Conservation (phyloP, 2,113 vertebrate genomes). For the Pristiophorus japonicus region DNA sequence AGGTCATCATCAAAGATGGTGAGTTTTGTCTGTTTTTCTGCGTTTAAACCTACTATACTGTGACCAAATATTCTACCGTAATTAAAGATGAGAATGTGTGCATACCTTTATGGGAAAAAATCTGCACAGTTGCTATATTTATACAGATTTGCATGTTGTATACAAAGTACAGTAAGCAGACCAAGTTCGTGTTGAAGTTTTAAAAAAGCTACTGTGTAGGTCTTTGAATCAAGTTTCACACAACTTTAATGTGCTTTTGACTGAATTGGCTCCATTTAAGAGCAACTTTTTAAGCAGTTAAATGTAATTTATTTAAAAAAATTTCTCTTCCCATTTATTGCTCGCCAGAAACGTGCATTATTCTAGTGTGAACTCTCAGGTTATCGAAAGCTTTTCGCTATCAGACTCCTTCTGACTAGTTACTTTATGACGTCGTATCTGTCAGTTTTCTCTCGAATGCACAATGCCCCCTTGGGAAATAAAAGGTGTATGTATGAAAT, state of each 20-base stretch:
- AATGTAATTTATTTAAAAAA: neutral
- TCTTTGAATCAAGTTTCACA: neutral
- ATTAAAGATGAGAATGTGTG: neutral
- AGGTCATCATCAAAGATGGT: slow-evolving; percentile 92
- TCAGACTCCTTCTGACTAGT: neutral
- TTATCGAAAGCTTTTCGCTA: neutral
- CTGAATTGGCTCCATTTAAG: neutral
- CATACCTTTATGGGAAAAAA: neutral
- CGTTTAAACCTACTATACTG: neutral
- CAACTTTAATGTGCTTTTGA: neutral
- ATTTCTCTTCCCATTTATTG: neutral
- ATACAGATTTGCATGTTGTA: neutral
- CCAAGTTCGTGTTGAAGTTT: neutral
- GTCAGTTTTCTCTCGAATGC: neutral
- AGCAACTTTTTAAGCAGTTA: neutral
- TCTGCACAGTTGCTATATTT: neutral
- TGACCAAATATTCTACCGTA: neutral
- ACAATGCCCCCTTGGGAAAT: neutral
- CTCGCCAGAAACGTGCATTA: neutral
- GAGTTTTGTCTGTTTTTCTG: slow-evolving; percentile 48
- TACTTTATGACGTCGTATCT: neutral
- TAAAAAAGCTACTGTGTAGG: neutral
- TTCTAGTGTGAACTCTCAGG: neutral
- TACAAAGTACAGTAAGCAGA: neutral
- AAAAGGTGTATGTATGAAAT: too few species aligned